These are phyloP conservation scores for Phenacoccus solenopsis DNA, from an alignment of 1,140 invertebrate genomes.

Conservation along the genomic window DNA sequence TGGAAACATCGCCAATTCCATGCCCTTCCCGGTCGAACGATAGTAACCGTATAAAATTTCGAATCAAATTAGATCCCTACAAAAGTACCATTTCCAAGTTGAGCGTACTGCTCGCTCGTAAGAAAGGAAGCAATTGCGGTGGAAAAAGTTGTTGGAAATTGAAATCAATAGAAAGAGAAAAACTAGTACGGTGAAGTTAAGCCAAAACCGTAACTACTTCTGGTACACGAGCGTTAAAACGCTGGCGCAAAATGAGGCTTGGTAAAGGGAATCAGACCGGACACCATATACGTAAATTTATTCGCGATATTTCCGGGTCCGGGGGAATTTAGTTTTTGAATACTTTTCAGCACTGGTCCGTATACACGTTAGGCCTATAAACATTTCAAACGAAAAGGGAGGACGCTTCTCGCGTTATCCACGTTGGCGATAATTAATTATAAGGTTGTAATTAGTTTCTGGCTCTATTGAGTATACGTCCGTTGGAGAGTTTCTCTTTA, in stretches of 20 bases:
- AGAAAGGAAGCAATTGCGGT: neutral
- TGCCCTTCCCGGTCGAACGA: too few relatives aligned
- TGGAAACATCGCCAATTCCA: too few relatives aligned
- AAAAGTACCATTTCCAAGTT: too few relatives aligned
- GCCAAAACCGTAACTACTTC: too few relatives aligned
- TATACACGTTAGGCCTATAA: conserved; percentile 1
- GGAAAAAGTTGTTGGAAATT: neutral
- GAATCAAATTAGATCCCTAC: too few relatives aligned
- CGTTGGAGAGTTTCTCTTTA: conserved; percentile 16
- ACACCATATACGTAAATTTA: neutral
- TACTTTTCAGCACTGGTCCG: neutral
- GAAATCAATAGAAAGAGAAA: neutral
- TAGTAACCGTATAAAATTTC: too few relatives aligned
- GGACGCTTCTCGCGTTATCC: conserved; percentile 12
- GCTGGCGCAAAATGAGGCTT: too few relatives aligned
- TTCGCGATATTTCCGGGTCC: neutral
- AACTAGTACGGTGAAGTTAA: neutral
- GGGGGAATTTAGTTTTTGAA: neutral
- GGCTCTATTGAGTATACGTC: conserved; percentile 16
- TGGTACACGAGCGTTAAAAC: too few relatives aligned
- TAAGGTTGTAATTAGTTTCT: conserved; percentile 17
- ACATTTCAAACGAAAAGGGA: neutral
- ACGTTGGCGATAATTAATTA: conserved; percentile 15
- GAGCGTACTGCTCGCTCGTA: too few relatives aligned
- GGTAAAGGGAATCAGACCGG: too few relatives aligned